Conservation (phyloP, 2,888 invertebrate genomes). For the Tetranychus truncatus region DNA sequence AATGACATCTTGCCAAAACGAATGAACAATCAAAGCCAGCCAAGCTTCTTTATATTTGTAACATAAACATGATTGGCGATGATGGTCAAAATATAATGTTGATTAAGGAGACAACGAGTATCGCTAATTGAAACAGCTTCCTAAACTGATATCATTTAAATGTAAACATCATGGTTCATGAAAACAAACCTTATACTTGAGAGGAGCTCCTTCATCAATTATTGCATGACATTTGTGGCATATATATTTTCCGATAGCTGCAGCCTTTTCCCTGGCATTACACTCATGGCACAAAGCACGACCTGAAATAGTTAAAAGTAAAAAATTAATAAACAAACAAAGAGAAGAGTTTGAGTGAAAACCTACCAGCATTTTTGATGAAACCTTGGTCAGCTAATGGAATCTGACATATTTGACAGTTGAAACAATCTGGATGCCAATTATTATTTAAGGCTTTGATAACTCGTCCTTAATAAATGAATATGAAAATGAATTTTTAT, state of each 20-base stretch:
- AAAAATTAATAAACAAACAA: background rate
- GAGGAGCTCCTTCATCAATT: slow-evolving; percentile 37
- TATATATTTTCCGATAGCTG: slow-evolving; percentile 82
- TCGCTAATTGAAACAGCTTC: background rate
- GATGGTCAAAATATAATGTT: background rate
- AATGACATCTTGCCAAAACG: background rate
- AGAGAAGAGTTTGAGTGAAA: slow-evolving; percentile 22
- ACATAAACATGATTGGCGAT: slow-evolving; percentile 5
- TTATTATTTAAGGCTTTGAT: slow-evolving; percentile 98
- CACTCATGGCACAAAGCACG: slow-evolving; percentile 81
- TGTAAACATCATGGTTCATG: background rate
- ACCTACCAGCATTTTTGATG: slow-evolving; percentile 49
- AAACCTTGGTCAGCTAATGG: slow-evolving; percentile 92
- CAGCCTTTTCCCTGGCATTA: slow-evolving; percentile 85
- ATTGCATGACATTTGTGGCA: slow-evolving; percentile 86
- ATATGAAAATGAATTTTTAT: slow-evolving; percentile 7
- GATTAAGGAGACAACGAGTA: background rate
- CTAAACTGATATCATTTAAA: background rate
- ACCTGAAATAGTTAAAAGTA: slow-evolving; percentile 2
- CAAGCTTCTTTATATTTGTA: slow-evolving; percentile 1
- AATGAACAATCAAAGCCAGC: background rate
- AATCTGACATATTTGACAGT: slow-evolving; percentile 75
- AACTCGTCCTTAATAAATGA: slow-evolving; percentile 52
- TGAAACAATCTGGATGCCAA: slow-evolving; percentile 97
- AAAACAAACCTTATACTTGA: slow-evolving; percentile 34